These are phyloP conservation scores for Laterallus jamaicensis DNA, from an alignment of 2,113 vertebrate genomes.

Conservation along the genomic window DNA sequence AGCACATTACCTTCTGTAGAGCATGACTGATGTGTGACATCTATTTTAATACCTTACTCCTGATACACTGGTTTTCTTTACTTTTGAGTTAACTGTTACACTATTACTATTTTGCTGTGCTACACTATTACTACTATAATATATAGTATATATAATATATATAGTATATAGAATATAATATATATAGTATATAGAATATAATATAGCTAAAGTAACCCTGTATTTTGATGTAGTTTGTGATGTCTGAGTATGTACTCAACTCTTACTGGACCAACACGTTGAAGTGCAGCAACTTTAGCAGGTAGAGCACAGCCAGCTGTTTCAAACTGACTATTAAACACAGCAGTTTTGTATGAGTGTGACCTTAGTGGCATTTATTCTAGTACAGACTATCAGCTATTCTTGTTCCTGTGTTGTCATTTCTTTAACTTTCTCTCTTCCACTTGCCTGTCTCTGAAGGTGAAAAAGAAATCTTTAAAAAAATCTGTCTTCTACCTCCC, in stretches of 20 bases:
- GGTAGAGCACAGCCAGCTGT: not conserved
- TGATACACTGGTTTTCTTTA: not conserved
- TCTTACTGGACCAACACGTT: not conserved
- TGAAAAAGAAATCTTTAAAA: not conserved
- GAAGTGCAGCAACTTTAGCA: not conserved
- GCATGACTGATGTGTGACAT: not conserved
- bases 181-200: not conserved
- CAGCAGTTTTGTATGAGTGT: not conserved
- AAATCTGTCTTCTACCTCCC: not conserved
- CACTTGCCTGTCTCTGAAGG: not conserved
- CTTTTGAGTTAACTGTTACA: not conserved
- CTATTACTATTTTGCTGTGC: not conserved
- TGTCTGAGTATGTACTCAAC: rapidly evolving
- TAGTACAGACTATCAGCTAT: not conserved
- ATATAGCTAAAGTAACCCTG: not conserved
- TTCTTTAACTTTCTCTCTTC: not conserved
- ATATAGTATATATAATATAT: not conserved
- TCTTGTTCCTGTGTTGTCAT: not conserved
- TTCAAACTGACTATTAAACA: not conserved
- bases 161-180: too few relatives aligned
- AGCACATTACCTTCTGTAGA: not conserved
- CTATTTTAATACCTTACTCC: not conserved
- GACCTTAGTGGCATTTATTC: not conserved
- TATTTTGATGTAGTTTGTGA: not conserved
- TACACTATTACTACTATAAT: not conserved